Percentiles rank a stretch among this genome's conserved stretches.
phyloP scores from a whole-genome alignment of 2,797 vertebrate genomes.

The Aselliscus stoliczkanus region DNA sequence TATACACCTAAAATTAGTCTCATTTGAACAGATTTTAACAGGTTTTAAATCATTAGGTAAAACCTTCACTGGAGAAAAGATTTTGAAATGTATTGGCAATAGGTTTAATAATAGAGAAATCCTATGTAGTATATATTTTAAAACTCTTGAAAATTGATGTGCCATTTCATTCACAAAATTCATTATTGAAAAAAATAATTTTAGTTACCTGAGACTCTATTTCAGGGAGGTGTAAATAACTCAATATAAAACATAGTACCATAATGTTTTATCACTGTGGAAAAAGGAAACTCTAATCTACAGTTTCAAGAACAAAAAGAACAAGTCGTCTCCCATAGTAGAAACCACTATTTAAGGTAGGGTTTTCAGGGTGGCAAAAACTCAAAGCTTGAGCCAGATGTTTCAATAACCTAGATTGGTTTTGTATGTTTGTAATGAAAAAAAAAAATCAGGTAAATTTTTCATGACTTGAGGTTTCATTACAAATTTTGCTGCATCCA shows the following conservation, averaged over 20 bases:
- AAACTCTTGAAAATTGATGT: neutral
- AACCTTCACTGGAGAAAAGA: neutral
- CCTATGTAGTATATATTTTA: neutral
- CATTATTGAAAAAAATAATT: neutral
- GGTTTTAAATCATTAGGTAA: neutral
- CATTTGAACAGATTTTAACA: neutral
- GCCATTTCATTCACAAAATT: neutral
- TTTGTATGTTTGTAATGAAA: neutral
- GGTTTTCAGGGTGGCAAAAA: neutral
- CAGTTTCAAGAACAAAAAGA: neutral
- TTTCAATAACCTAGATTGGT: conserved; percentile 17
- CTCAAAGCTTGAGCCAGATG: neutral
- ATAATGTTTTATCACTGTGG: neutral
- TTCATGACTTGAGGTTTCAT: conserved; percentile 39
- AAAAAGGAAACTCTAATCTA: neutral
- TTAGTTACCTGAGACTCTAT: neutral
- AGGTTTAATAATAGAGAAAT: neutral
- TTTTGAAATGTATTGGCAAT: neutral
- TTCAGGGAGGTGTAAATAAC: neutral
- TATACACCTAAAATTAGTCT: neutral
- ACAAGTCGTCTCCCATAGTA: neutral
- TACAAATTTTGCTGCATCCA: conserved; percentile 12
- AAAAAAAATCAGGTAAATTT: conserved; percentile 50
- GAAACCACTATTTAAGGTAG: neutral
- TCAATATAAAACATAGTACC: neutral